Base-by-base conservation (phyloP, 1,140 invertebrate genomes). In the Lethrus apterus region DNA sequence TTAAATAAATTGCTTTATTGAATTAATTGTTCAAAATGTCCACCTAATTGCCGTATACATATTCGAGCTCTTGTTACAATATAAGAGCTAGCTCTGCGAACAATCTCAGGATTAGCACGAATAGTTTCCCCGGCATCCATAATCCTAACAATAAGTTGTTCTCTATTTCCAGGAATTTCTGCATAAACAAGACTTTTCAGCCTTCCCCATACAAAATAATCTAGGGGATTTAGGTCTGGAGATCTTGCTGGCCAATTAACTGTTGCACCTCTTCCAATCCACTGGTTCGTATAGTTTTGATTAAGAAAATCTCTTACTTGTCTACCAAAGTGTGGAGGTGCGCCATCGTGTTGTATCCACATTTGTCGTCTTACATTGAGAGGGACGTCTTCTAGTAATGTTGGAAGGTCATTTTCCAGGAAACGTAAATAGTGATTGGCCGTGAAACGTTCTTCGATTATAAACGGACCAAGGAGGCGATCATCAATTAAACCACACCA, bases 341-440 rank as follows among this genome's bases (percentile, higher is more conserved):
- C 42, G 19, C 42, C 29, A 30, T 31, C 42, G n/a, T 44, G 42
- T 18, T 33, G 2, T 11, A 30, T 32, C 42, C 42, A 44, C 42
- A 32, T 44, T 7, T 26, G 20, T 26, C 23, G 18, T 24, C 40
- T 42, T 42, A 26, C 21, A 14, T 24, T 14, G 9, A 42, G 42
- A 15, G 29, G 42, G 31, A 44, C 42, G 13, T 46, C 20, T 14
- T 46, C 44, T 19, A 46, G 35, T 38, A 38, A 38, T 15, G 21
- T 18, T 38, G 19, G 35, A 21, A 38, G 35, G 19, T 38, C 35
- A 38, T 34, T 10, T 34, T 34, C 32, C 9, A 38, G 11, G 19
- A 38, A 38, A 38, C 35, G 35, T 21, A 38, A 38, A 38, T 38
- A 38, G 21, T 13, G 35, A 38, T 10, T 21, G 19, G 19, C 35